Conservation (phyloP, 2,113 vertebrate species). For the Lycocorax pyrrhopterus region DNA sequence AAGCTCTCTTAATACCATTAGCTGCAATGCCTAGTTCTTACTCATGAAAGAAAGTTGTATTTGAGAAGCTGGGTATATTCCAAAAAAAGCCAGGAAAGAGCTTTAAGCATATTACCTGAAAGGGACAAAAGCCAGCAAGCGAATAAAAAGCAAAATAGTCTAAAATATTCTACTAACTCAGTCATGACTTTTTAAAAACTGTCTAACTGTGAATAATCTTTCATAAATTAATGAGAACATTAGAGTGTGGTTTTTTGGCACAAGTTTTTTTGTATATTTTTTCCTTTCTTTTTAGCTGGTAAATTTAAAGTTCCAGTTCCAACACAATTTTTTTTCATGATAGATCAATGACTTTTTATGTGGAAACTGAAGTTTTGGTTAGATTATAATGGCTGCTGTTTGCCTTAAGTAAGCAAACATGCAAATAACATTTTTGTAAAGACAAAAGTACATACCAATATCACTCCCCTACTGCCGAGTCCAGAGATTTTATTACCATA, state of each 20-base stretch:
- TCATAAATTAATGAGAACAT: neutral
- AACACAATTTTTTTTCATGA: neutral
- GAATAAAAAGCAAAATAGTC: neutral
- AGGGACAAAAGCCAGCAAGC: neutral
- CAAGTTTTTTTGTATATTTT: neutral
- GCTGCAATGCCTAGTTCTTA: neutral
- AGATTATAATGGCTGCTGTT: neutral
- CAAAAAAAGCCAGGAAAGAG: neutral
- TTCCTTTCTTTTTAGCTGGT: neutral
- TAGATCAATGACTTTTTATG: neutral
- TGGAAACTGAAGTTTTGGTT: neutral
- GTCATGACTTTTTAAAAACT: neutral
- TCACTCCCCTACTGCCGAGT: neutral
- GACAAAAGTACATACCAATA: neutral
- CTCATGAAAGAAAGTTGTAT: neutral
- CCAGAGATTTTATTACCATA: neutral
- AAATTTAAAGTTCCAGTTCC: neutral
- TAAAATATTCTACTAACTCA: neutral
- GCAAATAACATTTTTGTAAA: neutral
- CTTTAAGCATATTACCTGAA: neutral
- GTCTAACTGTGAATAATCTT: neutral
- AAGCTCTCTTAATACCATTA: neutral
- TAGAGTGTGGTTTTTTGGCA: neutral
- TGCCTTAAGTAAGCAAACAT: neutral
- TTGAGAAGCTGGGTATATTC: neutral